Conservation (phyloP, 37 sponge, comb jelly and placozoan species). For the Halichondria panicea region DNA sequence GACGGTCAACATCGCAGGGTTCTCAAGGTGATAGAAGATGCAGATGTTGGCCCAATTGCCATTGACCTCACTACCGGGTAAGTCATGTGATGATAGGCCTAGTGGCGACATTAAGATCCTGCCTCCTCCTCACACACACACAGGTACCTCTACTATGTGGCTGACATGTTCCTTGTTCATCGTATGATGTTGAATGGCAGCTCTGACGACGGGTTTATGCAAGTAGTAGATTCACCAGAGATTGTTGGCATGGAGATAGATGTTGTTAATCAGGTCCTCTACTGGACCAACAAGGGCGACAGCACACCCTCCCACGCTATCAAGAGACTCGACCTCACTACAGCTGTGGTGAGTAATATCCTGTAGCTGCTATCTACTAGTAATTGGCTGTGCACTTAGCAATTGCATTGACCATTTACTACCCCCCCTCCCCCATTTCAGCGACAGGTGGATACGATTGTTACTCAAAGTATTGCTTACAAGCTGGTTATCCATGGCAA, state of each 20-base stretch:
- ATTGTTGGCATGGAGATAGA: conserved; percentile 11
- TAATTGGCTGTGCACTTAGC: too few species aligned
- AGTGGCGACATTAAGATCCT: too few species aligned
- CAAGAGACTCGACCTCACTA: too few species aligned
- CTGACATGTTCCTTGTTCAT: too few species aligned
- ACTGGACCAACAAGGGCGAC: too few species aligned
- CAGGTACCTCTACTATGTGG: conserved; percentile 29
- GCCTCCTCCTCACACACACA: background rate
- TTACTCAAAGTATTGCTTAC: background rate
- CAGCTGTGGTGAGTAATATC: too few species aligned
- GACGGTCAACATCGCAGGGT: conserved; percentile 18
- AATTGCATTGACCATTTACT: too few species aligned
- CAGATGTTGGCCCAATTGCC: conserved; percentile 17
- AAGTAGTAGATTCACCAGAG: background rate
- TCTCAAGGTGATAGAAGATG: background rate
- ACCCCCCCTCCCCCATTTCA: too few species aligned
- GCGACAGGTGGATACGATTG: background rate
- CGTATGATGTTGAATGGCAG: background rate
- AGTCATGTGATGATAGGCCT: background rate
- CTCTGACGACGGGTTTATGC: background rate
- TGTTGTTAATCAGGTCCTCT: background rate
- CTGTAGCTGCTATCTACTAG: too few species aligned
- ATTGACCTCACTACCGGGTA: conserved; percentile 23
- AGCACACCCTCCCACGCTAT: too few species aligned
- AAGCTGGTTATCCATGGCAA: background rate